phyloP scores from a whole-genome alignment of 2,888 invertebrate species.

The Gymnocheta viridis region DNA sequence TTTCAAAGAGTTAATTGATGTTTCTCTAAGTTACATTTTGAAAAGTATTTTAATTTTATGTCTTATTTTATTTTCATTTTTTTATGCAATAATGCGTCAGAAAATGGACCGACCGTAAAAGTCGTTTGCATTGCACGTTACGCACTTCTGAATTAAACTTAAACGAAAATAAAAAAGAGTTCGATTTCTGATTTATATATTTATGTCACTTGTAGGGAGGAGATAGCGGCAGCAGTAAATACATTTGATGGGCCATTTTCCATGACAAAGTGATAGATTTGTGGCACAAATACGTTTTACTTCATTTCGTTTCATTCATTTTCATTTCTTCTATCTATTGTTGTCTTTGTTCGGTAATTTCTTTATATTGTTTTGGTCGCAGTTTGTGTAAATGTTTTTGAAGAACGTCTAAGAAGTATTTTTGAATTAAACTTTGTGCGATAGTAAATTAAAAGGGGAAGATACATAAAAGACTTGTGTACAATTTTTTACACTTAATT shows the following conservation, averaged over 20 bases:
- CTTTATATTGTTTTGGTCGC: slow-evolving; percentile 44
- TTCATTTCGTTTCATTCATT: slow-evolving; percentile 47
- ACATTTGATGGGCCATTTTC: slow-evolving; percentile 44
- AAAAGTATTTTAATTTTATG: background rate
- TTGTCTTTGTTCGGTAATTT: slow-evolving; percentile 60
- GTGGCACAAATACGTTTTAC: slow-evolving; percentile 49
- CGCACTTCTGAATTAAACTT: no score
- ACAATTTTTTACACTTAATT: slow-evolving; percentile 59
- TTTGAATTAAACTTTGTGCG: background rate
- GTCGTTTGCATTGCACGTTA: no score
- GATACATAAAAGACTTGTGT: background rate
- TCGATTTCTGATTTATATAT: slow-evolving; percentile 2
- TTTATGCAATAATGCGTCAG: no score
- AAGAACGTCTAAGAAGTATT: background rate
- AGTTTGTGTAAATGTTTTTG: slow-evolving; percentile 38
- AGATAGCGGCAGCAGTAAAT: background rate
- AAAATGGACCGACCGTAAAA: no score
- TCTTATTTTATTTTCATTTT: background rate
- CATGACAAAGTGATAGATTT: slow-evolving; percentile 62
- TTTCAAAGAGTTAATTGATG: slow-evolving; percentile 2
- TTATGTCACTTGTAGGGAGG: background rate
- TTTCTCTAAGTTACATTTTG: background rate
- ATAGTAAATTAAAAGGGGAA: background rate
- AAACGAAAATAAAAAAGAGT: no score
- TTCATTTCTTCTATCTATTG: slow-evolving; percentile 13